Base-by-base conservation (phyloP, 2,113 vertebrate species). In the Dromas ardeola region DNA sequence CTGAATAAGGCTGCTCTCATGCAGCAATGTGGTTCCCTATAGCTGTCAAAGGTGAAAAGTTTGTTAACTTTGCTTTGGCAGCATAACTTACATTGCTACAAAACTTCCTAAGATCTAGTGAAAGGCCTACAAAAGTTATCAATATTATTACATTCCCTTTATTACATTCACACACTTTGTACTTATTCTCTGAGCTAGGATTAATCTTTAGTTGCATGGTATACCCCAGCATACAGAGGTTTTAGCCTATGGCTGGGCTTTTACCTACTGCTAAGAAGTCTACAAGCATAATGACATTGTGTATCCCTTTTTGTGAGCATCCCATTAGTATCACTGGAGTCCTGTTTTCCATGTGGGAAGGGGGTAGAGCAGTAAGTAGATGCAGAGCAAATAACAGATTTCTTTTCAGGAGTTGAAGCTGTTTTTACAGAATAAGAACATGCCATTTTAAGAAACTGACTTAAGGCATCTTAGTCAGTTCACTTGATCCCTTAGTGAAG, bases 11-110 rank as follows among this genome's bases (percentile, higher is more conserved):
- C 26, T 52, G 45, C 20, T 73, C 3, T 88, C 15, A 26, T 13
- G 10, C 26, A 69, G 22, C 25, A 50, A 0, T 47, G 20, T 80
- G 15, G 13, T 16, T 73, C 36, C 22, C 11, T 2, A 2, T 13
- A 59, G 38, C 5, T 72, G 11, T 55, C 40, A 56, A 77, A 61
- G 7, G 8, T 43, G 26, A 50, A 29, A 76, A 43, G 11, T 69
- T 55, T 26, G 17, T 81, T 27, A 42, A 47, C 62, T 93, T 80
- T 81, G 13, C 42, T 89, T 84, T 72, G 47, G 14, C 32, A 78
- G 23, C 16, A 1, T 56, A 66, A 53, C 12, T 34, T 55, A 5
- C 17, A 15, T 61, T 73, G 50, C 26, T 73, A 30, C 9, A 42
- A 47, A 65, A 50, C 29, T 10, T 71, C 12, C 10, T 18, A 52